Base-by-base conservation (phyloP, 1,140 invertebrate species). In the Pomacea maculata region DNA sequence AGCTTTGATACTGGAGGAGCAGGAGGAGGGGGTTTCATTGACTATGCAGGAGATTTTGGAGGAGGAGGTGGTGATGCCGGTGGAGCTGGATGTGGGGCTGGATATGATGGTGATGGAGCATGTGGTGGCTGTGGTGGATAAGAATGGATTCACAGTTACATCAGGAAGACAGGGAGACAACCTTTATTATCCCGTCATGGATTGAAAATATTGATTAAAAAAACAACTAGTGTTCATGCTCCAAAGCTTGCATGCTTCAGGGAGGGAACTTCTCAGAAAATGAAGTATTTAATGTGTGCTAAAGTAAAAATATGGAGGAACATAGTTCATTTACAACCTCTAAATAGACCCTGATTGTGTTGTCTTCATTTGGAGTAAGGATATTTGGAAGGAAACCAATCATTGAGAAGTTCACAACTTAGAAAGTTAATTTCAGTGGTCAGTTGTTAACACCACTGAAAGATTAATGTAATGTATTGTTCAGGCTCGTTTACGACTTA, bases 71-170 rank as follows among this genome's bases (percentile, higher is more conserved):
- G 70, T 10, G 63, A 78, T 17, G 21, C 57, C n/a, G 21, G 61
- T 15, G 63, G 21, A 57, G 78, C 57, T n/a, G 67, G 17, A 34
- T 67, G n/a, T 71, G 45, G 21, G 15, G 34, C 25, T 34, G 64
- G 29, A n/a, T 63, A 57, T 68, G 25, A 45, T 64, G 65, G 57
- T 54, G 63, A 64, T 34, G 14, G 79, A 25, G 76, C 54, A 54
- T 70, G 63, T 65, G 80, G 71, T 52, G 80, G 65, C 1, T 72
- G 67, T 78, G 68, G 70, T 72, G 80, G 80, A 15, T 64, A 61
- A 52, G 63, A 63, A 17, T 57, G 74, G 74, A n/a, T 71, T 71
- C 54, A 67, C 15, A 77, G 61, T 65, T n/a, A 17, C 45, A 29
- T 68, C 15, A 11, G 8, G 34, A 45, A 45, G 25, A 17, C 21